Evolutionary conservation across 2,888 invertebrate species (phyloP).

Genomic region (Epistrophe eligans): DNA sequence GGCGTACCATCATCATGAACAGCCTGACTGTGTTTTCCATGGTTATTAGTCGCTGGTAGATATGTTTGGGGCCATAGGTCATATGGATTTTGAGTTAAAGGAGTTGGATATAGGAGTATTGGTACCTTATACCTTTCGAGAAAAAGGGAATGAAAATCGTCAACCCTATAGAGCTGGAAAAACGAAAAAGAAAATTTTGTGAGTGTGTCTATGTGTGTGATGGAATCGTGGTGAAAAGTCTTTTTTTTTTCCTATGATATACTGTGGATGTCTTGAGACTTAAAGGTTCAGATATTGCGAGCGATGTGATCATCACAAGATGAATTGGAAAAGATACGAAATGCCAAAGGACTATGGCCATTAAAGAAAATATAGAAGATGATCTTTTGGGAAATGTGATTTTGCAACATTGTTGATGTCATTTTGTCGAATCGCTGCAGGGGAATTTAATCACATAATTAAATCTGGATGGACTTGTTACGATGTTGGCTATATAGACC

Average conservation of each 20-base stretch:
- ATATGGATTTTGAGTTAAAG: slow-evolving; percentile 71
- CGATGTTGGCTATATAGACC: background rate
- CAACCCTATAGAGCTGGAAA: slow-evolving; percentile 39
- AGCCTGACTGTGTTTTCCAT: slow-evolving; percentile 26
- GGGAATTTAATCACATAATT: slow-evolving; percentile 67
- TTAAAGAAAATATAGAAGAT: slow-evolving; percentile 30
- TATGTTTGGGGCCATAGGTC: slow-evolving; percentile 67
- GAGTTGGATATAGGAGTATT: slow-evolving; percentile 30
- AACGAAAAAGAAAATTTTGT: background rate
- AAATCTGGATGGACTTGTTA: slow-evolving; percentile 35
- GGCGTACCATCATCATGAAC: background rate
- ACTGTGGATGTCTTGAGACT: background rate
- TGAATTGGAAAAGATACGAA: slow-evolving; percentile 47
- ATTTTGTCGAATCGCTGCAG: slow-evolving; percentile 22
- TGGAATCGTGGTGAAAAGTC: slow-evolving; percentile 56
- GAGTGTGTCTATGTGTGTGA: slow-evolving; percentile 28
- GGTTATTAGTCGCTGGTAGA: slow-evolving; percentile 67
- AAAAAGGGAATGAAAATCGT: slow-evolving; percentile 68
- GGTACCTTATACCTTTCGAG: no score
- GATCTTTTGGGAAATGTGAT: slow-evolving; percentile 44
- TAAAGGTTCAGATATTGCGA: slow-evolving; percentile 22
- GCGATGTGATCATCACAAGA: slow-evolving; percentile 47
- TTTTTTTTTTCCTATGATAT: slow-evolving; percentile 17
- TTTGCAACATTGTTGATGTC: slow-evolving; percentile 38
- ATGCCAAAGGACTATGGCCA: slow-evolving; percentile 21